Conservation (phyloP, 2,113 vertebrate genomes). For the Chaetodon trifascialis region DNA sequence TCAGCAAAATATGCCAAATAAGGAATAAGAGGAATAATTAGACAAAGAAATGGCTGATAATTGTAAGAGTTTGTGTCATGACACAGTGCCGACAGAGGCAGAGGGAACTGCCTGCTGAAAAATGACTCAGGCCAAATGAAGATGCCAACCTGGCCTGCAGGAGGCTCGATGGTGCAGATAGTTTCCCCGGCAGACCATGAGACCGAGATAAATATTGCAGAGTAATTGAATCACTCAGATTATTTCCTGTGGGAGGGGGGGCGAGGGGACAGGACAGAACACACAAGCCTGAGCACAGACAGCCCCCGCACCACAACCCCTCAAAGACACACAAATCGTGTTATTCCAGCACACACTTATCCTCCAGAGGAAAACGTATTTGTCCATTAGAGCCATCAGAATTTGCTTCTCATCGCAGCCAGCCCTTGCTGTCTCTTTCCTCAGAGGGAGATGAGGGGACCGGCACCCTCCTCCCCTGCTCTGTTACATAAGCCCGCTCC, state of each 20-base stretch:
- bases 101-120: neutral
- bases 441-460: constrained; percentile 51
- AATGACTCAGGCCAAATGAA: constrained; percentile 22
- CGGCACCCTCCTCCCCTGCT: constrained; percentile 57
- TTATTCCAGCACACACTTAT: constrained; percentile 29
- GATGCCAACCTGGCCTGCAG: constrained; percentile 34
- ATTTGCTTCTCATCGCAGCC: constrained; percentile 10
- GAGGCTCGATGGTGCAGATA: constrained; percentile 21
- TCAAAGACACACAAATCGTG: constrained; percentile 18
- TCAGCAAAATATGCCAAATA: constrained; percentile 7
- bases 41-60: neutral
- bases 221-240: constrained; percentile 78
- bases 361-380: constrained; percentile 44
- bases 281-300: constrained; percentile 28
- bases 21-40: constrained; percentile 5
- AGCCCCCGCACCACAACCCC: constrained; percentile 38
- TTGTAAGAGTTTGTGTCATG: neutral
- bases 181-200: constrained; percentile 45
- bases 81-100: neutral
- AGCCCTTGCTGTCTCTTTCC: constrained; percentile 24
- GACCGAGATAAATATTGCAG: constrained; percentile 73
- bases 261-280: constrained; percentile 29
- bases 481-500: constrained; percentile 79
- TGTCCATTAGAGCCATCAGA: constrained; percentile 44
- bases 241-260: constrained; percentile 72